Evolutionary conservation across 2,888 invertebrate species (phyloP).

Genomic region (Lepetodrilus schrolli): DNA sequence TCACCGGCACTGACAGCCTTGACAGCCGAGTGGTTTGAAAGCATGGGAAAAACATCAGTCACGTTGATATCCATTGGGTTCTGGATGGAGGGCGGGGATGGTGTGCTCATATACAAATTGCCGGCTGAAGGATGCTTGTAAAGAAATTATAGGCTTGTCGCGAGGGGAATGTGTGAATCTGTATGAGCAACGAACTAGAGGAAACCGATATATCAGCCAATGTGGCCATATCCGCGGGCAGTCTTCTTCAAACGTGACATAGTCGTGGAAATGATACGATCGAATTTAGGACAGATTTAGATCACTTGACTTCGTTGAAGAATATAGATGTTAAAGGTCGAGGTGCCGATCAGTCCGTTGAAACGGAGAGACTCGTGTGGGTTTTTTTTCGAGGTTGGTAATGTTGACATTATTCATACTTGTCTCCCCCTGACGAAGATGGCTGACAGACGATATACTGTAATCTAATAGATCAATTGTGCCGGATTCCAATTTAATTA

Average conservation of each 20-base stretch:
- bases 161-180: neutral
- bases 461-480: no score
- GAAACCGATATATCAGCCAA: constrained; percentile 8
- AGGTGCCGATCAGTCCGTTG: neutral
- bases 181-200: neutral
- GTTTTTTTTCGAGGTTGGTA: no score
- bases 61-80: neutral
- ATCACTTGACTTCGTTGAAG: constrained; percentile 17
- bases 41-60: constrained; percentile 5
- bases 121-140: neutral
- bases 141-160: neutral
- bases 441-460: neutral
- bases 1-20: neutral
- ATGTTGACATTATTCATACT: neutral
- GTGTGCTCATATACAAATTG: constrained; percentile 8
- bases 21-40: neutral
- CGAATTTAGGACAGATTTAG: constrained; percentile 4
- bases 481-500: no score
- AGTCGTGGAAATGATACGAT: constrained; percentile 9
- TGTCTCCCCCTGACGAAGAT: neutral
- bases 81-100: neutral
- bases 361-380: neutral
- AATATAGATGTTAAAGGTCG: constrained; percentile 20
- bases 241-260: constrained; percentile 10
- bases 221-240: neutral